Evolutionary conservation across 2,888 invertebrate genomes (phyloP).

Genomic region (Acanthosepion esculentum): DNA sequence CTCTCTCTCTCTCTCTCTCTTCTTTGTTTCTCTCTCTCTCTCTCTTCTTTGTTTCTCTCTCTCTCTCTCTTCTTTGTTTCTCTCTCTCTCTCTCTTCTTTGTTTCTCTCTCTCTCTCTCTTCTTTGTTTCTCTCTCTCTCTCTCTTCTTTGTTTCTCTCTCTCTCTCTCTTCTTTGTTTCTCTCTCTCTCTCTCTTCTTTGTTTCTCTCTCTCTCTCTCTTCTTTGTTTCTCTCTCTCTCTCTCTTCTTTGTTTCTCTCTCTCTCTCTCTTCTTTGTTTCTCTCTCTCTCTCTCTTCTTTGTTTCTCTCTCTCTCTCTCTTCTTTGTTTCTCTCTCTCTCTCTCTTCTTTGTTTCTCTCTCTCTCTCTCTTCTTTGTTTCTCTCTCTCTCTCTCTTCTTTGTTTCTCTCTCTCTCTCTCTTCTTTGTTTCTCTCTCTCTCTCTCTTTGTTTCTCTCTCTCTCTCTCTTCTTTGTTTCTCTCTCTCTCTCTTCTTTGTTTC

Average conservation of each 20-base stretch:
- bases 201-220: too few relatives aligned
- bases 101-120: neutral
- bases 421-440: neutral
- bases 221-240: neutral
- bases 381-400: too few relatives aligned
- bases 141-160: neutral
- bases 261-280: neutral
- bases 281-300: neutral
- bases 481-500: neutral
- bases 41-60: rapidly evolving
- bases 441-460: neutral
- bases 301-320: too few relatives aligned
- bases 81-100: neutral
- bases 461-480: neutral
- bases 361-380: too few relatives aligned
- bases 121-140: neutral
- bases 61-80: too few relatives aligned
- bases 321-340: too few relatives aligned
- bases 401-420: neutral
- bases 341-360: too few relatives aligned
- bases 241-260: neutral
- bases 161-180: too few relatives aligned
- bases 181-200: too few relatives aligned
- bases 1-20: too few relatives aligned
- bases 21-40: too few relatives aligned